Evolutionary conservation across 2,888 invertebrate genomes (phyloP), one percentile per base, ranked within the genome.

Genomic region (Allophyes oxyacanthae): DNA sequence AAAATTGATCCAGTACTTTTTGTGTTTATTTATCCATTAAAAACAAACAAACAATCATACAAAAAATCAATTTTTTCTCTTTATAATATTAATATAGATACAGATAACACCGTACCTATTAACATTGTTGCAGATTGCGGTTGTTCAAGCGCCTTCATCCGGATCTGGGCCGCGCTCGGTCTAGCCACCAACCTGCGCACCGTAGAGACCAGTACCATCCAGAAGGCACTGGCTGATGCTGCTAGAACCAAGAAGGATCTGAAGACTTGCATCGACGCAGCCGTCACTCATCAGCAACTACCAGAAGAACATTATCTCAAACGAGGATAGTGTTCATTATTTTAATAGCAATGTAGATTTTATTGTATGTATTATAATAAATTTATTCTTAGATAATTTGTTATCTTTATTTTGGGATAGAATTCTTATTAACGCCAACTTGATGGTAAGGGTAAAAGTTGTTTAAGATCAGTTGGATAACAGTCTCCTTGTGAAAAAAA

Each of bases 131-230:
- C 77, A 95, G 95, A 95, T 58, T 79, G 87, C 0, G 97, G 96
- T 5, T 96, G 95, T 57, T 95, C 95, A 0, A 95, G 96, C 0
- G 94, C 95, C 0, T 95, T 96, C 75, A 96, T 98, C 46, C 94
- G 96, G 38, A 94, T 97, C 0, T 96, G 95, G 85, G 96, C 96
- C 0, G 96, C 96, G 0, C 82, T 97, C 6, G 97, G 96, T 0
- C 85, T 95, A 53, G 96, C 96, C 1, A 92, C 92, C 0, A 90
- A 96, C 28, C 85, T 97, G 44, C 95, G 94, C 48, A 97, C 97
- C 0, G 90, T 96, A 0, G 95, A 96, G 42, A 94, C 95, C 0
- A 86, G 89, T 0, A 94, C 95, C 0, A 94, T 97, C 0, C 95
- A 96, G 48, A 89, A 91, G 14, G 96, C 97, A 0, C 84, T 97